phyloP scores from a whole-genome alignment of 2,797 vertebrate species.

The Enteromius fasciolatus region DNA sequence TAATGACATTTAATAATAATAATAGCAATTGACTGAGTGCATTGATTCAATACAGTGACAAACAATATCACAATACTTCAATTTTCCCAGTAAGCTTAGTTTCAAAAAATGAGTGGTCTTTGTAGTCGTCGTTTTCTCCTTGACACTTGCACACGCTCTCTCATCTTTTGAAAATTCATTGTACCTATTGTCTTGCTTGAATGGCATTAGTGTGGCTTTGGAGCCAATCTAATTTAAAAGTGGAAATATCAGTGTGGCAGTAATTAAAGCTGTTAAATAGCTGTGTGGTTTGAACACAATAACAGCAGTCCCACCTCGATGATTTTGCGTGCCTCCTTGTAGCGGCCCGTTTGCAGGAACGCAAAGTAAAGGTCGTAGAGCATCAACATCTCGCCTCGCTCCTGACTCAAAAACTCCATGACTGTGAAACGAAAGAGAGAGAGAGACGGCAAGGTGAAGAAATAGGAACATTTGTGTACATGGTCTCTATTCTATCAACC shows the following conservation, averaged over 20 bases:
- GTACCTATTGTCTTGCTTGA: conserved; percentile 48
- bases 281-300: conserved; percentile 66
- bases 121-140: conserved; percentile 46
- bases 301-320: conserved; percentile 85
- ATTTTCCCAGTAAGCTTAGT: not conserved
- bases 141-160: conserved; percentile 21
- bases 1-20: conserved; percentile 10
- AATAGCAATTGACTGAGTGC: conserved; percentile 10
- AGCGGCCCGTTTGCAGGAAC: conserved; percentile 89
- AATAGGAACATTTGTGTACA: not conserved
- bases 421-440: conserved; percentile 68
- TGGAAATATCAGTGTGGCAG: conserved; percentile 75
- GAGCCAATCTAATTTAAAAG: conserved; percentile 77
- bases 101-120: not conserved
- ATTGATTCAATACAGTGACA: conserved; percentile 14
- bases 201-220: conserved; percentile 68
- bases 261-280: conserved; percentile 80
- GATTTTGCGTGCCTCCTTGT: conserved; percentile 93
- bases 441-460: conserved; percentile 19
- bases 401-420: conserved; percentile 88
- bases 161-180: conserved; percentile 16
- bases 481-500: not conserved
- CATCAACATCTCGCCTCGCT: conserved; percentile 91
- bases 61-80: conserved; percentile 11
- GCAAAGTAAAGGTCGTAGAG: conserved; percentile 93